Evolutionary conservation across 2,797 vertebrate genomes (phyloP), one percentile per base, ranked within the genome.

Genomic region (Crenuchus spilurus): DNA sequence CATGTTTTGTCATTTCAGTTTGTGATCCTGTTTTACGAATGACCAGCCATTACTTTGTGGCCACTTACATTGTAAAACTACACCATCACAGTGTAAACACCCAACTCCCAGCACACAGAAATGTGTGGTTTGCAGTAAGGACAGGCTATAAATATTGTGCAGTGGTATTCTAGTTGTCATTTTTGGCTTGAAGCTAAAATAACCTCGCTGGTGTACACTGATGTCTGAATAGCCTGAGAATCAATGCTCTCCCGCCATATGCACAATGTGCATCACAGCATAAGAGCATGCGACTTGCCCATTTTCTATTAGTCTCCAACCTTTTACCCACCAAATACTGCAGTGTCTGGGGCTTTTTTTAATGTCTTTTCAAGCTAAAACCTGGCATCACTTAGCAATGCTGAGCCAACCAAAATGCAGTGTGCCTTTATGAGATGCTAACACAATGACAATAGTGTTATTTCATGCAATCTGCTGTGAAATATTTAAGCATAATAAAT

Each of bases 191-290:
- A 44, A 49, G 63, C 63, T 48, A 39, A 65, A 65, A 35, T n/a
- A 35, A 46, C 51, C 41, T 66, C 31, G 24, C 51, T 57, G 52
- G 39, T 74, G 20, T 66, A 48, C 41, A 22, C 51, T 35, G 42
- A 66, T 26, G 33, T 64, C 24, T 28, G 42, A 67, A 28, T 24
- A 74, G 33, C 42, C 31, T 31, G 18, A 60, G 22, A 67, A 30
- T 44, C 24, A 37, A 52, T 65, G 51, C 35, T 51, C 44, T 69
- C 22, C 20, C 64, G 72, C 49, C 51, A 51, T 57, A 61, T 42
- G 63, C 49, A 55, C 55, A 68, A 63, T 55, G 74, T 63, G 66
- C 58, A 64, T 30, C 66, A 63, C 67, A 22, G 58, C 74, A 64
- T 51, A 70, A 76, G 58, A 55, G 52, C 66, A 64, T 57, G 66